Evolutionary conservation across 2,113 vertebrate species (phyloP).

Genomic region (Tapirus terrestris): DNA sequence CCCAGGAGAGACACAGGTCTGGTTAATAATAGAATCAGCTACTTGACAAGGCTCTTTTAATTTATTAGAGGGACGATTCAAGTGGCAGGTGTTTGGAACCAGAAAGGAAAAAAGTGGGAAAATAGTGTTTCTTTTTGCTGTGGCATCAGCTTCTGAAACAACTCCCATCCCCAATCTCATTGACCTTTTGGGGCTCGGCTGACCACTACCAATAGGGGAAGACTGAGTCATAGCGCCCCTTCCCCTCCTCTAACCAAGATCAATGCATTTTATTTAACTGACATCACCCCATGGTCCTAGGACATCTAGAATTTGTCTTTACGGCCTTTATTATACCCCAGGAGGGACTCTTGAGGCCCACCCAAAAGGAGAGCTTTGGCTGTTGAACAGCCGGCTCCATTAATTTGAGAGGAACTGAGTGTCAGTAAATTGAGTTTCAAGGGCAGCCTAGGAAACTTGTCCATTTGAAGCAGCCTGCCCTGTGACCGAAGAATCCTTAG

Average conservation of each 20-base stretch:
- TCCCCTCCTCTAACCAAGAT: background rate
- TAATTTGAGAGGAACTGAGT: slow-evolving; percentile 83
- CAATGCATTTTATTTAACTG: background rate
- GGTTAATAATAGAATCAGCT: slow-evolving; percentile 54
- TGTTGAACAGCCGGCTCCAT: slow-evolving; percentile 46
- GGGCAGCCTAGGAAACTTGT: slow-evolving; percentile 80
- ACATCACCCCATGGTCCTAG: background rate
- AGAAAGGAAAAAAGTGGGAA: background rate
- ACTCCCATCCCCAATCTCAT: background rate
- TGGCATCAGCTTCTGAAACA: background rate
- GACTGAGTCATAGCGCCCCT: background rate
- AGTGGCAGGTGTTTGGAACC: slow-evolving; percentile 1
- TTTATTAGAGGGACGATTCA: slow-evolving; percentile 42
- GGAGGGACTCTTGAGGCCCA: slow-evolving; percentile 14
- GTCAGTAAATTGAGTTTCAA: slow-evolving; percentile 86
- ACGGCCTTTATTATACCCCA: background rate
- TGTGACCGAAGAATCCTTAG: slow-evolving; percentile 47
- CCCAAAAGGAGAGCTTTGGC: slow-evolving; percentile 63
- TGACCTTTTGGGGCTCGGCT: background rate
- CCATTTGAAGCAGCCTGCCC: slow-evolving; percentile 72
- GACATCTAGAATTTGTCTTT: background rate
- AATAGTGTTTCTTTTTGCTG: background rate
- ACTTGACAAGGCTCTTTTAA: slow-evolving; percentile 56
- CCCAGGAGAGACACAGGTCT: slow-evolving; percentile 45
- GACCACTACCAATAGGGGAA: background rate